Conservation (phyloP, 1,140 invertebrate genomes). For the Dufourea novaeangliae region DNA sequence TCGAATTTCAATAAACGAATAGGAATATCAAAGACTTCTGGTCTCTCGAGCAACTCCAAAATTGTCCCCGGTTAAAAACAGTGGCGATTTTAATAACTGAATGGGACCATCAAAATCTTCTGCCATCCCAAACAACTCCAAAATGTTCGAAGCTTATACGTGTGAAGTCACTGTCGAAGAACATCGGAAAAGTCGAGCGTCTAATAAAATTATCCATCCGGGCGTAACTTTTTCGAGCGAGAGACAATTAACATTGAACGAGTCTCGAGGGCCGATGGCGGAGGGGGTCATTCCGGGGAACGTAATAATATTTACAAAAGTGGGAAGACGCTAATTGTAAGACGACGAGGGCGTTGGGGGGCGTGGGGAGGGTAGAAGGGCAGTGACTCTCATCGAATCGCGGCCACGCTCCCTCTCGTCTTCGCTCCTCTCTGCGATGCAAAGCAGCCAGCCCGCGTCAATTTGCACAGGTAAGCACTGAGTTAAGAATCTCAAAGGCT, state of each 20-base stretch:
- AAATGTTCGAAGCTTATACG: neutral
- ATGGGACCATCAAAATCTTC: no score
- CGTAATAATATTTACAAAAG: constrained; percentile 31
- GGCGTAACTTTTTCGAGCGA: neutral
- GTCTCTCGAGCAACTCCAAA: no score
- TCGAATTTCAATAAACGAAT: no score
- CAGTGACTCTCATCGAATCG: constrained; percentile 7
- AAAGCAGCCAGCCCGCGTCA: constrained; percentile 49
- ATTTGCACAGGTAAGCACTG: constrained; percentile 57
- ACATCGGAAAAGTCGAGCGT: neutral
- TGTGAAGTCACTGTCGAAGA: neutral
- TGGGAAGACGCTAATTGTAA: constrained; percentile 49
- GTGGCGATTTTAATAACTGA: no score
- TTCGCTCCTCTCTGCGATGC: constrained; percentile 30
- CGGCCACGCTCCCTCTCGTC: neutral
- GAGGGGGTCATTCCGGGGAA: constrained; percentile 5
- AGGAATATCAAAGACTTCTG: no score
- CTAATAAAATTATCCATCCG: constrained; percentile 8
- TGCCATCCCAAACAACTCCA: neutral
- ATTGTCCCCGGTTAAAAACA: no score
- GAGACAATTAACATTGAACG: constrained; percentile 23
- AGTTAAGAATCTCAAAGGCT: constrained; percentile 60
- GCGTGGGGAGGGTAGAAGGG: no score
- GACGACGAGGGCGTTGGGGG: constrained; percentile 24
- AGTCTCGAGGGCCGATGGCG: neutral